These are phyloP conservation scores for Theristus sp. DNA, from an alignment of 2,888 invertebrate genomes.

Conservation along the genomic window DNA sequence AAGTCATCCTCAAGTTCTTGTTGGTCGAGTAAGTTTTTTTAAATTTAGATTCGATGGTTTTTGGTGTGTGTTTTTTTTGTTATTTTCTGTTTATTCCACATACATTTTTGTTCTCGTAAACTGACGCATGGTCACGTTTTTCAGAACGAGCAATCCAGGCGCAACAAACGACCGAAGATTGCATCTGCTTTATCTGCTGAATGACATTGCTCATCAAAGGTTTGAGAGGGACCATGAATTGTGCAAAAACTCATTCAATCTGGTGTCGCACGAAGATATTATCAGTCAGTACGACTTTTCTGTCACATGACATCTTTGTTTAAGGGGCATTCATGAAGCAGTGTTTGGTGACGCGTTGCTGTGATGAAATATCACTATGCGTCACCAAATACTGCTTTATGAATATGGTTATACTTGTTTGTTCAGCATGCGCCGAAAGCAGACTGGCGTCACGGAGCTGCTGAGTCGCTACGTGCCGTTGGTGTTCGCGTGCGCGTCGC, in stretches of 20 bases:
- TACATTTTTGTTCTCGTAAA: not conserved
- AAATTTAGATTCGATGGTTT: no score
- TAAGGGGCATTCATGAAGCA: no score
- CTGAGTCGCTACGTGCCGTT: conserved; percentile 88
- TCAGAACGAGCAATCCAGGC: conserved; percentile 42
- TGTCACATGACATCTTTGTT: no score
- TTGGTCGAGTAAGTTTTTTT: conserved; percentile 50
- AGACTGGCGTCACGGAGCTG: conserved; percentile 73
- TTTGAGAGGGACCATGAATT: no score
- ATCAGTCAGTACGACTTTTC: no score
- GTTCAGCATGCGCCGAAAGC: conserved; percentile 74
- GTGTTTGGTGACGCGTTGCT: no score
- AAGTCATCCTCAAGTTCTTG: conserved; percentile 71
- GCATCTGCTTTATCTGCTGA: conserved; percentile 92
- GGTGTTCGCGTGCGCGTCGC: conserved; percentile 84
- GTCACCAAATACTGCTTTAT: not conserved
- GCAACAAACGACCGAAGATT: conserved; percentile 73
- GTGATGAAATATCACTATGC: no score
- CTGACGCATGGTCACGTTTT: not conserved
- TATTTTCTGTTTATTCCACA: not conserved
- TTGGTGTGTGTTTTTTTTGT: not conserved
- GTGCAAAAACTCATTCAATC: no score
- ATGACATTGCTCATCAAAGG: conserved; percentile 95
- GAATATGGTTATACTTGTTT: not conserved
- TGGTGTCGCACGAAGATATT: no score